Base-by-base conservation (phyloP, 2,888 invertebrate genomes). In the Autographa pulchrina region DNA sequence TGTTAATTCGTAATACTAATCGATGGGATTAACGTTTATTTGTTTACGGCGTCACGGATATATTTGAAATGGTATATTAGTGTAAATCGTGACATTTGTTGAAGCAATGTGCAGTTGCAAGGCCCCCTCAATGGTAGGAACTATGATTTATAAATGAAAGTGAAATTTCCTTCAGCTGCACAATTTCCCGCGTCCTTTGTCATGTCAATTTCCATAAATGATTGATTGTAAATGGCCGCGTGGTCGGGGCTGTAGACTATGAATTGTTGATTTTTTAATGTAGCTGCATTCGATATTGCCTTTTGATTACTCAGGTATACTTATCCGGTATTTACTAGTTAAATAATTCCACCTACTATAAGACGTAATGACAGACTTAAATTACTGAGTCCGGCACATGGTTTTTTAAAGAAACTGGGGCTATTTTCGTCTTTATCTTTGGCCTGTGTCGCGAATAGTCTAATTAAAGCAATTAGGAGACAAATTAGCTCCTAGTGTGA, bases 1-100 rank as follows among this genome's bases (percentile, higher is more conserved):
- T 56, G 78, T 68, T 75, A 75, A 69, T 78, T 77, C 70, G 81
- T 80, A 77, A 77, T 76, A 73, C 69, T 72, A 75, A 73, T 80
- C 72, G 70, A 81, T 72, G 61, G 70, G 64, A 70, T 74, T 62
- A 71, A 31, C 62, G 58, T 63, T 72, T 62, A 70, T 72, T 70
- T 68, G 71, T 71, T 74, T 74, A 72, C 67, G 58, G 59, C 54
- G 59, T 67, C 65, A 67, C 56, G 31, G 38, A 20, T 64, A 64
- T 32, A 66, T 75, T 75, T 71, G 59, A 59, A 78, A 78, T 65
- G 25, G 54, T 59, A 52, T 54, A 8, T 71, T 78, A 71, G 67
- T 78, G 75, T 64, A 25, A 65, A 67, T 67, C 56, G 16, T 2
- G 59, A 60, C 35, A 69, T 61, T 77, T 65, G 48, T 58, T 25